A percentile compares a stretch with the other conserved stretches of the same genome.
phyloP scores from a whole-genome alignment of 2,797 vertebrate species.

The Pelochelys cantorii region DNA sequence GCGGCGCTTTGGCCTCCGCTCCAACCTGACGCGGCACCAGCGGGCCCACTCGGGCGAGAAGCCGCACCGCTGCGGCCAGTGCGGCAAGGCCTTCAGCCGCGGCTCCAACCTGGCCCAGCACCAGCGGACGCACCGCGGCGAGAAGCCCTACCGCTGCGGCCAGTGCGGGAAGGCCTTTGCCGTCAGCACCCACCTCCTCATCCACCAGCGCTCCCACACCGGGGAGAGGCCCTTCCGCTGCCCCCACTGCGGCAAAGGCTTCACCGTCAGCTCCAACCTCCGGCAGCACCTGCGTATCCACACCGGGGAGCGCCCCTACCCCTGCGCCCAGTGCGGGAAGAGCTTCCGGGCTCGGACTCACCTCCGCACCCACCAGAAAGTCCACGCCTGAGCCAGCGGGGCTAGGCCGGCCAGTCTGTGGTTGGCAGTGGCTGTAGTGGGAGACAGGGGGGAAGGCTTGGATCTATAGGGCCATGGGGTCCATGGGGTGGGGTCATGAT shows the following conservation, averaged over 20 bases:
- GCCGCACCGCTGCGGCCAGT: conserved; percentile 23
- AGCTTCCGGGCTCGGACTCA: conserved; percentile 46
- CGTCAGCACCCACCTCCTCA: neutral
- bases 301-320: conserved; percentile 73
- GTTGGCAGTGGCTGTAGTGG: neutral
- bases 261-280: conserved; percentile 66
- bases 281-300: conserved; percentile 70
- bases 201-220: conserved; percentile 48
- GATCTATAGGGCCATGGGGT: neutral
- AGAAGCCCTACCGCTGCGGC: neutral
- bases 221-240: conserved; percentile 18
- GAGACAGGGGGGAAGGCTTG: neutral
- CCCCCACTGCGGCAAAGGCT: conserved; percentile 68
- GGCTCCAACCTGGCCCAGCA: conserved; percentile 54
- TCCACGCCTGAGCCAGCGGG: neutral
- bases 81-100: neutral
- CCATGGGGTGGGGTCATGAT: neutral
- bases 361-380: neutral
- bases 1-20: conserved; percentile 34
- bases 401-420: no score
- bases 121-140: neutral
- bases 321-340: conserved; percentile 69
- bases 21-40: conserved; percentile 87
- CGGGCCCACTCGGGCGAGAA: conserved; percentile 85
- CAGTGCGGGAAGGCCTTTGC: neutral